Evolutionary conservation across 2,888 invertebrate species (phyloP).

Genomic region (Platynereis dumerilii): DNA sequence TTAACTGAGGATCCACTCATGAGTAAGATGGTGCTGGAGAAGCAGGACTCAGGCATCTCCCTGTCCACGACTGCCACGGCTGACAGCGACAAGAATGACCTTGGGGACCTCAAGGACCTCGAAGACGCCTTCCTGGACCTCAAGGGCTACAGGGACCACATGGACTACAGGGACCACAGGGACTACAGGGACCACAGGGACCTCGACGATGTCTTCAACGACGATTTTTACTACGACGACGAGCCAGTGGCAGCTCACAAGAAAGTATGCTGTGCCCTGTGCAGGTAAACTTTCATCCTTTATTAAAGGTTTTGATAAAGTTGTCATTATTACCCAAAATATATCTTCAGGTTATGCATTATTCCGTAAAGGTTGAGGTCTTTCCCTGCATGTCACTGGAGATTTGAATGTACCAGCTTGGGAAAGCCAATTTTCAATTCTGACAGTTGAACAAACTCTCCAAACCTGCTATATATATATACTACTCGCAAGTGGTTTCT

Average conservation of each 20-base stretch:
- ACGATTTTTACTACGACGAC: neutral
- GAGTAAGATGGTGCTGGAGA: constrained; percentile 23
- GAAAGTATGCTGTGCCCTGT: constrained; percentile 13
- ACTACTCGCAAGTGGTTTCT: too few relatives aligned
- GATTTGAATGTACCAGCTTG: too few relatives aligned
- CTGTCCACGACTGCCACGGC: constrained; percentile 1
- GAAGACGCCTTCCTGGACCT: neutral
- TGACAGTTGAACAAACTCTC: too few relatives aligned
- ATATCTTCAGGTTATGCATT: too few relatives aligned
- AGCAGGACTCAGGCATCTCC: constrained; percentile 24
- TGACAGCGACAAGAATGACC: neutral
- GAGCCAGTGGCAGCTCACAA: constrained; percentile 4
- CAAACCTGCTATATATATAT: too few relatives aligned
- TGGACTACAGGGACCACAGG: neutral
- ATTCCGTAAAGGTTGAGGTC: too few relatives aligned
- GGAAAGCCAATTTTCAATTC: too few relatives aligned
- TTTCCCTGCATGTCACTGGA: too few relatives aligned
- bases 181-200: neutral
- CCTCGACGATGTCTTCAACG: neutral
- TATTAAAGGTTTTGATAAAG: too few relatives aligned
- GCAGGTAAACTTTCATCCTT: constrained; percentile 14
- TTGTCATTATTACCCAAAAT: too few relatives aligned
- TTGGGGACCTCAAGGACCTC: neutral
- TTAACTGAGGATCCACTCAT: too few relatives aligned
- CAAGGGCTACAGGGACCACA: neutral